These are phyloP conservation scores for Patella ulyssiponensis DNA, from an alignment of 2,888 invertebrate genomes.

Conservation along the genomic window DNA sequence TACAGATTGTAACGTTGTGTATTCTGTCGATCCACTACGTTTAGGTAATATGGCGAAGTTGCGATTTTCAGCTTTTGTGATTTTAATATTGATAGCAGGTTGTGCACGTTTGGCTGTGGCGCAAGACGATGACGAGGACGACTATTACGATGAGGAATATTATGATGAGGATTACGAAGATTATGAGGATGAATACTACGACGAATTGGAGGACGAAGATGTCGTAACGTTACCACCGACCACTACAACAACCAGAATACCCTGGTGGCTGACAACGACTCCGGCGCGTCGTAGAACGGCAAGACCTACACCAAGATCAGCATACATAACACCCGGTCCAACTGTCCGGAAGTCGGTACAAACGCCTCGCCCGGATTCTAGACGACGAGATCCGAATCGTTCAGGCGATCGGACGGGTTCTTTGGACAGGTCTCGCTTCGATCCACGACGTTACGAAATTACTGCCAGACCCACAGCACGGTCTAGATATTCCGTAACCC, in stretches of 20 bases:
- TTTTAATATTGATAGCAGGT: background rate
- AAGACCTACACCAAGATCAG: background rate
- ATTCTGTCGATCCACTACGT: background rate
- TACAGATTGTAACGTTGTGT: background rate
- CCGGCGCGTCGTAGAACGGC: background rate
- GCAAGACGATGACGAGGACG: background rate
- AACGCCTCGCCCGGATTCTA: background rate
- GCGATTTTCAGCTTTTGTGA: background rate
- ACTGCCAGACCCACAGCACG: background rate
- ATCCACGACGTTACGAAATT: background rate
- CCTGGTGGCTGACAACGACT: slow-evolving; percentile 5
- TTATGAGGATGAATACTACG: background rate
- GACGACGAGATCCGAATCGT: background rate
- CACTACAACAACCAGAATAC: background rate
- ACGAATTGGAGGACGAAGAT: background rate
- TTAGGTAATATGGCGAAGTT: background rate
- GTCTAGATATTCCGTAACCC: background rate
- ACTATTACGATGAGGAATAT: background rate
- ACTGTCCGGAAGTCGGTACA: background rate
- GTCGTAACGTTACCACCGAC: background rate
- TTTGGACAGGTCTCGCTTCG: too few species aligned
- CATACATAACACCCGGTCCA: background rate
- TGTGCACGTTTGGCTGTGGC: background rate
- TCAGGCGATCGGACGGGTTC: background rate
- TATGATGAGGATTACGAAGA: slow-evolving; percentile 3